phyloP scores from a whole-genome alignment of 2,113 vertebrate species.

The Limnothrissa miodon region DNA sequence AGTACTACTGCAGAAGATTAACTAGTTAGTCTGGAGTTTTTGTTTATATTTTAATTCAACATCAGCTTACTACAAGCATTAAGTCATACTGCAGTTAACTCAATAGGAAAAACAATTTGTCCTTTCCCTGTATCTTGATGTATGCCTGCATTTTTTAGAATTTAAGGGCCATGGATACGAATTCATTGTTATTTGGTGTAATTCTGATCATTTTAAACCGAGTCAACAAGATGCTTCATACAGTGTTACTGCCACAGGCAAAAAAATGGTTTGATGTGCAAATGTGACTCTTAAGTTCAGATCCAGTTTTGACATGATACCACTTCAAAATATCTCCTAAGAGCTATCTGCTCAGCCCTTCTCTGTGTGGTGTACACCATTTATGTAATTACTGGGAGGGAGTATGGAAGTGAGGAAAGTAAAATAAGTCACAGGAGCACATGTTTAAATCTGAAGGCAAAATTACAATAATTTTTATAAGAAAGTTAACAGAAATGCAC shows the following conservation, averaged over 20 bases:
- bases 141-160: not conserved
- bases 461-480: not conserved
- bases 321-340: conserved; percentile 5
- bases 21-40: too few relatives aligned
- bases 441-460: not conserved
- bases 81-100: not conserved
- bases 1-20: too few relatives aligned
- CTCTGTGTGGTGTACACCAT: not conserved
- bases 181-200: not conserved
- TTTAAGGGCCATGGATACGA: not conserved
- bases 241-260: not conserved
- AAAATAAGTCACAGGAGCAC: not conserved
- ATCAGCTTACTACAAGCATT: not conserved
- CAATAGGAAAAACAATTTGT: not conserved
- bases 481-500: not conserved
- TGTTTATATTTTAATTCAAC: too few relatives aligned
- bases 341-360: not conserved
- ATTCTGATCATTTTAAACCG: not conserved
- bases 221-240: not conserved
- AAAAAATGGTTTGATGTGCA: not conserved
- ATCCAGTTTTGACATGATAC: not conserved
- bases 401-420: not conserved
- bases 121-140: not conserved
- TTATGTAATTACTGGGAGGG: not conserved
- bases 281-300: not conserved